Evolutionary conservation across 1,140 invertebrate genomes (phyloP).

Genomic region (Drosophila insularis): DNA sequence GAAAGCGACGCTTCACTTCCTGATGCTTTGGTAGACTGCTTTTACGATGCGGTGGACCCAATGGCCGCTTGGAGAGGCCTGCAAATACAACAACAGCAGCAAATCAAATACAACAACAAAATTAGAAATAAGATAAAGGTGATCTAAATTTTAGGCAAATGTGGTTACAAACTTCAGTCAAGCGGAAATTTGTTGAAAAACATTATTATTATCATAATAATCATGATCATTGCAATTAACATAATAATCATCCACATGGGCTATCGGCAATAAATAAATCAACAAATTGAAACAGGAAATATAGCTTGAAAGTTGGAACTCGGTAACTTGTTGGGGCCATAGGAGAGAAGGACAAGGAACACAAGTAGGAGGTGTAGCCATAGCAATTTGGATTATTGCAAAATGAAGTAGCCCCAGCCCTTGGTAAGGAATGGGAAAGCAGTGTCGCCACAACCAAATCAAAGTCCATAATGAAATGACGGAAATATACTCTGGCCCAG

Average conservation of each 20-base stretch:
- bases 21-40: constrained; percentile 83
- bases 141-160: constrained; percentile 10
- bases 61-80: constrained; percentile 81
- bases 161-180: constrained; percentile 6
- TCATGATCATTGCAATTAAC: not conserved
- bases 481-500: constrained; percentile 52
- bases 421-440: constrained; percentile 25
- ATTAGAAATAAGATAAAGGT: not conserved
- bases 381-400: constrained; percentile 72
- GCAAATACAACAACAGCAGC: not conserved
- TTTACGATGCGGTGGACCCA: constrained; percentile 81
- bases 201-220: not conserved
- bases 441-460: constrained; percentile 36
- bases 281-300: constrained; percentile 66
- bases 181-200: constrained; percentile 49
- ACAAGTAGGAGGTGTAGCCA: constrained; percentile 14
- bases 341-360: no score
- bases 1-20: constrained; percentile 81
- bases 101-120: not conserved
- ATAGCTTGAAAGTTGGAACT: constrained; percentile 57
- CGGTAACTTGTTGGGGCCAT: not conserved
- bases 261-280: constrained; percentile 65
- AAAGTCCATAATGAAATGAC: constrained; percentile 54
- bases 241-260: constrained; percentile 14
- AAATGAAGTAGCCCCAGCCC: constrained; percentile 43